Percentiles rank a stretch among this genome's conserved stretches.
phyloP scores from a whole-genome alignment of 2,797 vertebrate genomes.

The Rhinophrynus dorsalis region DNA sequence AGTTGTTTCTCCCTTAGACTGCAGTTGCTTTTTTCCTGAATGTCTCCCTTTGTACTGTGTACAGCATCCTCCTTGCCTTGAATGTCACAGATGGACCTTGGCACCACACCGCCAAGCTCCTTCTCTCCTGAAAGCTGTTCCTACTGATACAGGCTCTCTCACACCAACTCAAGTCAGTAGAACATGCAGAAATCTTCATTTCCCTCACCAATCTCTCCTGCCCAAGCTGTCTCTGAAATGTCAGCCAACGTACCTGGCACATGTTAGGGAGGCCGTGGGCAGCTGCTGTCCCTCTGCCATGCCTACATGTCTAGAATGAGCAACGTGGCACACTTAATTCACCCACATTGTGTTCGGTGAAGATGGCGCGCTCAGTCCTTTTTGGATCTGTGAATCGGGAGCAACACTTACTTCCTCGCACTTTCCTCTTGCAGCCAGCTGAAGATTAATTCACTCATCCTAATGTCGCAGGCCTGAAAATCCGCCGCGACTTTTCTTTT shows the following conservation, averaged over 20 bases:
- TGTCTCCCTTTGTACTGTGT: too few relatives aligned
- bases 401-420: not conserved
- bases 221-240: slow-evolving; percentile 4
- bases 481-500: slow-evolving; percentile 4
- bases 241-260: slow-evolving; percentile 7
- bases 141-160: not conserved
- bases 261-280: not conserved
- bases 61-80: too few relatives aligned
- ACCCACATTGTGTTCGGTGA: not conserved
- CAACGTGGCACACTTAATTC: not conserved
- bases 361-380: not conserved
- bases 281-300: not conserved
- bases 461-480: slow-evolving; percentile 12
- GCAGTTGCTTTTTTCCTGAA: too few relatives aligned
- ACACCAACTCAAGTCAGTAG: not conserved
- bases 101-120: too few relatives aligned
- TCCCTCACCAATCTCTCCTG: not conserved
- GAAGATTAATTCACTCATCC: slow-evolving; percentile 20
- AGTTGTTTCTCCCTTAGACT: too few relatives aligned
- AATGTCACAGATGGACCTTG: too few relatives aligned
- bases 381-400: not conserved
- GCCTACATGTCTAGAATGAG: not conserved
- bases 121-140: too few relatives aligned
- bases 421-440: slow-evolving; percentile 8
- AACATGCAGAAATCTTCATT: not conserved